phyloP scores from a whole-genome alignment of 1,140 invertebrate genomes.

The Heliothis subflexa region DNA sequence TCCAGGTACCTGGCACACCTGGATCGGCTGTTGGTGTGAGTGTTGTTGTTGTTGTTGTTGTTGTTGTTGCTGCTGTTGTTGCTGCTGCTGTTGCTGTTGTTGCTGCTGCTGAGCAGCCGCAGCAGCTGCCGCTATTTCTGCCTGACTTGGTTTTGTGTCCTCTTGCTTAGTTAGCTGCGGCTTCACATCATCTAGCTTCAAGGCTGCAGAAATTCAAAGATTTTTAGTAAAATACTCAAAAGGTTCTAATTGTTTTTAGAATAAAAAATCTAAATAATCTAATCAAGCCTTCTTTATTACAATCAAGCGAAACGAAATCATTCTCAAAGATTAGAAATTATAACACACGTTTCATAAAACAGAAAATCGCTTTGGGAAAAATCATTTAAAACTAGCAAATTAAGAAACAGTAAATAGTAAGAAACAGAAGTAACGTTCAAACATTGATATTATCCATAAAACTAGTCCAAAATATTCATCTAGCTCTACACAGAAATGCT shows the following conservation, averaged over 20 bases:
- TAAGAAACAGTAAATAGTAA: background rate
- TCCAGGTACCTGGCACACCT: constrained; percentile 85
- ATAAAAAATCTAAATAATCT: constrained; percentile 15
- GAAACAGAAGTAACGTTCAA: background rate
- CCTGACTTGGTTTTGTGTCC: constrained; percentile 85
- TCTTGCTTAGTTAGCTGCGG: constrained; percentile 84
- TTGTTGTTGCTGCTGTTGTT: constrained; percentile 66
- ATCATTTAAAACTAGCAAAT: background rate
- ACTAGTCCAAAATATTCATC: constrained; percentile 5
- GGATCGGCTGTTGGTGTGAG: constrained; percentile 83
- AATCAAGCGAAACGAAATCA: background rate
- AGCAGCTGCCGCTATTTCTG: constrained; percentile 83
- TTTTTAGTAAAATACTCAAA: constrained; percentile 16
- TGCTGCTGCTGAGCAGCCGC: constrained; percentile 70
- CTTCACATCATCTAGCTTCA: constrained; percentile 85
- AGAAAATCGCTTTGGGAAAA: too few species aligned
- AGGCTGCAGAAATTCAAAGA: constrained; percentile 62
- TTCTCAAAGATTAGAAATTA: background rate
- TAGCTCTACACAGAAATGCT: constrained; percentile 29
- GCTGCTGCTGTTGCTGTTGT: constrained; percentile 50
- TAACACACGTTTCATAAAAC: background rate
- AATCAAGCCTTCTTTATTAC: background rate
- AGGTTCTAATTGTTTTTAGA: background rate
- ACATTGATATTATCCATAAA: constrained; percentile 2
- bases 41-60: constrained; percentile 85